Evolutionary conservation across 92 coral and sea anemone species (phyloP).

Genomic region (Anthopleura xanthogrammica): DNA sequence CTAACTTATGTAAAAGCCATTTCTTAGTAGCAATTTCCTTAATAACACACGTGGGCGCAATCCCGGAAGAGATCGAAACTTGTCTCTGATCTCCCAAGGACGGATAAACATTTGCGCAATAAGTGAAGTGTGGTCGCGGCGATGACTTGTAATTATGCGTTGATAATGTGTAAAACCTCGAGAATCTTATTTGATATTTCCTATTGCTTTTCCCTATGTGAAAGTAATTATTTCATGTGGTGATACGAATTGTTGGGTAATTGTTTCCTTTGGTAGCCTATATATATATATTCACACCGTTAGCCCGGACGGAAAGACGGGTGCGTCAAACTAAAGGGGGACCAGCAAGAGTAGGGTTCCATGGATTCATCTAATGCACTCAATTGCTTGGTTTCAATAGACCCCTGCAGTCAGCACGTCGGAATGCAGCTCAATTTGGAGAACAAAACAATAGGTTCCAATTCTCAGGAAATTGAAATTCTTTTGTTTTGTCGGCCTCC

Average conservation of each 20-base stretch:
- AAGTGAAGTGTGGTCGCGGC: background rate
- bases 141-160: background rate
- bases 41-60: background rate
- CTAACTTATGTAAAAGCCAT: background rate
- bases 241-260: background rate
- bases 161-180: background rate
- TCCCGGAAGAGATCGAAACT: background rate
- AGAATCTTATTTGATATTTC: background rate
- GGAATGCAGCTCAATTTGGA: too few species aligned
- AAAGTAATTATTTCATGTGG: background rate
- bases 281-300: too few species aligned
- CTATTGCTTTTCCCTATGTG: background rate
- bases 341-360: too few species aligned
- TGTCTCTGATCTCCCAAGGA: background rate
- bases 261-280: background rate
- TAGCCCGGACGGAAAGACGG: too few species aligned
- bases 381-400: too few species aligned
- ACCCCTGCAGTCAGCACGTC: too few species aligned
- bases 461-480: too few species aligned
- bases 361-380: too few species aligned
- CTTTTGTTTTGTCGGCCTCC: too few species aligned
- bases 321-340: too few species aligned
- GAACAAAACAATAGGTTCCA: too few species aligned
- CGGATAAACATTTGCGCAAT: background rate
- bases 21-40: background rate